Evolutionary conservation across 2,888 invertebrate species (phyloP), one percentile per base, ranked within the genome.

Genomic region (Chironomus tentans): DNA sequence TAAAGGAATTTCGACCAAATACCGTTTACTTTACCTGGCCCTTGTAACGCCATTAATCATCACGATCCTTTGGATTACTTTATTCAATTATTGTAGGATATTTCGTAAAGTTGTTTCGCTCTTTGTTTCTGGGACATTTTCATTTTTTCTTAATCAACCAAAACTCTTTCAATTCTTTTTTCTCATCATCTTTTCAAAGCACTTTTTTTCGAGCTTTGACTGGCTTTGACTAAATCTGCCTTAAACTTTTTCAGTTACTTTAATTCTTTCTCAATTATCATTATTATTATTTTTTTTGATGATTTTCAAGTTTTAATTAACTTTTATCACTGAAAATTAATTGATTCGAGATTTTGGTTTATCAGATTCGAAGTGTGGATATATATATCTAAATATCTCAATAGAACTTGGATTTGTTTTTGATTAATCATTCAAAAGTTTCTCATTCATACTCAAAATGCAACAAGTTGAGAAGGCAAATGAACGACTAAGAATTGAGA

Each of bases 311-410:
- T 10, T 56, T 18, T 56, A 15, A 15, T n/a, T n/a, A 56, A 56
- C 15, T 68, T 38, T 28, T 38, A 56, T 18, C 15, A 18, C 62
- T 48, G 21, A 68, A 74, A 61, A 68, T 65, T 24, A 24, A 65
- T 65, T 24, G 65, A 65, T 18, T 65, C 56, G 56, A 56, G 56
- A 72, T 74, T 74, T 74, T 74, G 74, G 74, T 74, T 74, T 68
- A 74, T 74, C 48, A 74, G 68, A 65, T 7, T 28, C 50, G 50
- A 47, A 46, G 65, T 22, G 38, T 38, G 38, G 38, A 38, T 38
- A 38, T 38, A 10, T 38, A 28, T 46, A 68, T 65, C 74, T 74
- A 74, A 46, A 73, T 73, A 61, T 71, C 72, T 61, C 38, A 56
- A 68, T 47, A 74, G 48, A 74, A 74, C 62, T 62, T 48, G 50